Conservation (phyloP, 1,140 invertebrate genomes). For the Vanessa atalanta region DNA sequence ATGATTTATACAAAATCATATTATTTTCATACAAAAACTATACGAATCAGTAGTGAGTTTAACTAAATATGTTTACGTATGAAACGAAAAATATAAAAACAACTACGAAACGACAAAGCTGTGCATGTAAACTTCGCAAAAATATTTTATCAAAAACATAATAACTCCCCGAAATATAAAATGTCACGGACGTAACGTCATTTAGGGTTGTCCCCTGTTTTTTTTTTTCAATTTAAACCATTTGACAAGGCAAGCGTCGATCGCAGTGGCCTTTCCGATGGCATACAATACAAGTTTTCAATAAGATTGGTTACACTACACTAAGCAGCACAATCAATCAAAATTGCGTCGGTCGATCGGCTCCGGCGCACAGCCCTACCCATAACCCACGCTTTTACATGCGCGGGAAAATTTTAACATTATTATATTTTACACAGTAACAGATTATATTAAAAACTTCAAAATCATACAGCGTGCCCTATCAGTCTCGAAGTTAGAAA, state of each 20-base stretch:
- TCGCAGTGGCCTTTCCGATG: slow-evolving; percentile 74
- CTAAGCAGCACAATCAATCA: slow-evolving; percentile 80
- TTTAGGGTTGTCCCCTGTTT: slow-evolving; percentile 76
- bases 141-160: slow-evolving; percentile 51
- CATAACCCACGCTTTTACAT: slow-evolving; percentile 48
- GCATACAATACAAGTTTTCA: slow-evolving; percentile 75
- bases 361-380: slow-evolving; percentile 51
- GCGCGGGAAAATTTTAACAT: slow-evolving; percentile 41
- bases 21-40: too few relatives aligned
- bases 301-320: slow-evolving; percentile 80
- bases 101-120: not conserved
- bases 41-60: too few relatives aligned
- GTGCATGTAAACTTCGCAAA: slow-evolving; percentile 6
- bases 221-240: slow-evolving; percentile 80
- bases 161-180: slow-evolving; percentile 72
- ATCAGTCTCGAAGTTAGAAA: not conserved
- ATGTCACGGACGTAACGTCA: slow-evolving; percentile 65
- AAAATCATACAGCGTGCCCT: not conserved
- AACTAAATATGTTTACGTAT: not conserved
- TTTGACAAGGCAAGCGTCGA: slow-evolving; percentile 73
- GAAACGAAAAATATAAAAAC: not conserved
- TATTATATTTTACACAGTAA: slow-evolving; percentile 34
- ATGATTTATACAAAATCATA: too few relatives aligned
- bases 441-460: slow-evolving; percentile 17
- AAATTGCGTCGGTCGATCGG: slow-evolving; percentile 75